A percentile compares a stretch with the other conserved stretches of the same genome.
phyloP scores from a whole-genome alignment of 2,113 vertebrate genomes.

The Puffinus mauretanicus region DNA sequence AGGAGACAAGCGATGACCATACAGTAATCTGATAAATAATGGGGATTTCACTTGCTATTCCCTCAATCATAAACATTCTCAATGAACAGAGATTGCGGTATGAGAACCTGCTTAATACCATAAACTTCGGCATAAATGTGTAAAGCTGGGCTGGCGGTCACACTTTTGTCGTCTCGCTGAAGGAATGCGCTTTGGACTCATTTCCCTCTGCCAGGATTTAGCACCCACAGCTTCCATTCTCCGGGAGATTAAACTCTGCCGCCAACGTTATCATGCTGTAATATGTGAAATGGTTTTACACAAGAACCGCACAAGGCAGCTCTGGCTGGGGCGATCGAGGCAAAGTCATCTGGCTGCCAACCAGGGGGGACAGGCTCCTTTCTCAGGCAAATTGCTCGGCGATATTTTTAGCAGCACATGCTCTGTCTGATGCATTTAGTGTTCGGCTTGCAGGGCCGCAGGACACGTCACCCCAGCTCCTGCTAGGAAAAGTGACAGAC shows the following conservation, averaged over 20 bases:
- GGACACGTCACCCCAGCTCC: background rate
- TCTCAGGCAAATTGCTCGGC: background rate
- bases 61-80: background rate
- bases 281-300: background rate
- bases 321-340: background rate
- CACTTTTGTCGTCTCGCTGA: background rate
- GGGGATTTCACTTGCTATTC: background rate
- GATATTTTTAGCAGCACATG: slow-evolving; percentile 33
- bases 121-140: background rate
- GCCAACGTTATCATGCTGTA: rapidly evolving
- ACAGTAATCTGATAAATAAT: background rate
- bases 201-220: background rate
- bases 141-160: background rate
- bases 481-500: background rate
- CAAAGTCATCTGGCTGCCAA: background rate
- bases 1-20: background rate
- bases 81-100: background rate
- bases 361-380: background rate
- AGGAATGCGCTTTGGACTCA: background rate
- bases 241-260: background rate
- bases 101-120: background rate
- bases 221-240: background rate
- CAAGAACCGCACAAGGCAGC: background rate
- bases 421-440: slow-evolving; percentile 20
- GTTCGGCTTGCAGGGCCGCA: background rate